Base-by-base conservation (phyloP, 1,140 invertebrate genomes). In the Anastrepha obliqua region DNA sequence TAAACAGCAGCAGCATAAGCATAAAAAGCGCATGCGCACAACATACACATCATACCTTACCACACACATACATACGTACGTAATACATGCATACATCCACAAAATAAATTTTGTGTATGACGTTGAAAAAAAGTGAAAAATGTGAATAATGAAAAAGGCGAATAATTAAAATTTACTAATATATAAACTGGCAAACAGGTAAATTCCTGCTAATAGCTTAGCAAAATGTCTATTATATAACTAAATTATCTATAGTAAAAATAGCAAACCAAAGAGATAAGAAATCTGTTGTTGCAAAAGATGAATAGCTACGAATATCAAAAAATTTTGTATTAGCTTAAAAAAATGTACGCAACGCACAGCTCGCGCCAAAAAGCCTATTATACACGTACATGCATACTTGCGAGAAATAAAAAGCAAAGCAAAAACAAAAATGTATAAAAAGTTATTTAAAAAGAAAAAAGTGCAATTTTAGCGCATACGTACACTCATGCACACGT, bases 191-290 rank as follows among this genome's bases (percentile, higher is more conserved):
- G 13, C 15, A 74, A 74, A 47, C 29, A 51, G 1, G 74, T 2
- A 29, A 29, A 39, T 11, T 3, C 29, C n/a, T 81, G 47, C 15
- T 8, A 47, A 55, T 81, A 81, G 74, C 74, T 81, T 81, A 81
- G 74, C 9, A 20, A 81, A 55, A 81, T 81, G 20, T 55, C 15
- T 74, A 74, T 47, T 74, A 17, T 44, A 74, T 17, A 74, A 74
- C 64, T 55, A 81, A 81, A 81, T 29, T 81, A 81, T 47, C 39
- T 74, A 81, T 81, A 81, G 74, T 55, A 81, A 81, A 81, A 81
- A 81, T 55, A 81, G 20, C 17, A 74, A 44, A 81, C 74, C 74
- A 81, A 81, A 81, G 74, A 81, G 55, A 39, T 4, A 74, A 62
- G 20, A 67, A 29, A 81, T 17, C 74, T 81, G 74, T 55, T 81